Percentiles rank a stretch among this genome's conserved stretches.
Conservation (phyloP, 1,140 invertebrate genomes). For the Heterodera schachtii region DNA sequence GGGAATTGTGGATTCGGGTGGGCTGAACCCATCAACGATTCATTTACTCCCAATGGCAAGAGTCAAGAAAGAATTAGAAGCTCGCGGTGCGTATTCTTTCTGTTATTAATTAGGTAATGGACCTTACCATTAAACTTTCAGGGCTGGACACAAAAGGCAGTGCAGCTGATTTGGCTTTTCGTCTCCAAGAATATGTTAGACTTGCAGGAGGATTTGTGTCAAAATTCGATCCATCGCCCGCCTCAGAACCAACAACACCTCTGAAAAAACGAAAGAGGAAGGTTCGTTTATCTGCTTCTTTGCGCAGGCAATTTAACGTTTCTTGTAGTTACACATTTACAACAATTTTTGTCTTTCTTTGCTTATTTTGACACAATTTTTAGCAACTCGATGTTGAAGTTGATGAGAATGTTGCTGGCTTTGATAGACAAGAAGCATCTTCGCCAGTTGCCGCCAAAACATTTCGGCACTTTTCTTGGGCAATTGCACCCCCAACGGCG, state of each 20-base stretch:
- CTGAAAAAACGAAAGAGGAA: not conserved
- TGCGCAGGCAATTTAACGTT: too few species aligned
- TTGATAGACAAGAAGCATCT: not conserved
- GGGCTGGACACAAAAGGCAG: constrained; percentile 7
- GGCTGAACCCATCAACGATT: constrained; percentile 4
- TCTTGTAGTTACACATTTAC: not conserved
- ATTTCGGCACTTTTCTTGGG: not conserved
- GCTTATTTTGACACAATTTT: not conserved
- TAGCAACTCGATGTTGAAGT: not conserved
- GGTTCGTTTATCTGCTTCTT: not conserved
- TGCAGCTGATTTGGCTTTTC: not conserved
- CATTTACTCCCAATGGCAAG: not conserved
- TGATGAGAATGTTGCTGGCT: not conserved
- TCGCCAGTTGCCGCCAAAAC: not conserved
- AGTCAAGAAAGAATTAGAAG: constrained; percentile 2
- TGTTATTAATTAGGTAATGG: too few species aligned
- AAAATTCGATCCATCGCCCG: constrained; percentile 8
- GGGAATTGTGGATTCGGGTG: not conserved
- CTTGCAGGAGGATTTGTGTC: not conserved
- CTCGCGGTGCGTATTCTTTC: not conserved
- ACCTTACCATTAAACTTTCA: not conserved
- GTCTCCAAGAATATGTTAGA: not conserved
- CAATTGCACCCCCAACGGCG: not conserved
- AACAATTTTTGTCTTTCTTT: not conserved
- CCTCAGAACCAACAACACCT: not conserved